Evolutionary conservation across 2,797 vertebrate genomes (phyloP).

Genomic region (Falco novaeseelandiae): DNA sequence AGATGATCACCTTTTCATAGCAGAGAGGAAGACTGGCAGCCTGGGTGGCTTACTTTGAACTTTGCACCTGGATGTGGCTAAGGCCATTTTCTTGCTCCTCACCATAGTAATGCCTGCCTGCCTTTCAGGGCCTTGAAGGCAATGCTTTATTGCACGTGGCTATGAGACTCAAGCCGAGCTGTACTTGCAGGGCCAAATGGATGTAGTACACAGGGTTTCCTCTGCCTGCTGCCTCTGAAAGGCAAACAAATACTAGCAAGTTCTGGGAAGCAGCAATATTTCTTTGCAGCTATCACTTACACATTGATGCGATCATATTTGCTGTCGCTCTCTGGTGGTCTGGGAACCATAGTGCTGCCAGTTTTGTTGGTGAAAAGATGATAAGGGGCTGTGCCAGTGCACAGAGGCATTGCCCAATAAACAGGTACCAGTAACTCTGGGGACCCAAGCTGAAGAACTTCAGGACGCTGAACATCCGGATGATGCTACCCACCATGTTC

Average conservation of each 20-base stretch:
- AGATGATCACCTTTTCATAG: neutral
- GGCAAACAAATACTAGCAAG: neutral
- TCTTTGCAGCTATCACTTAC: conserved; percentile 79
- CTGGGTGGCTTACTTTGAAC: neutral
- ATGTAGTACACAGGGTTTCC: neutral
- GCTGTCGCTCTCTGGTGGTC: conserved; percentile 91
- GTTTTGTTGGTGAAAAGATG: conserved; percentile 91
- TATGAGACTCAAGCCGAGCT: neutral
- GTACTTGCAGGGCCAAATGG: neutral
- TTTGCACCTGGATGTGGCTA: neutral
- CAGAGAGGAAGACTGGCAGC: neutral
- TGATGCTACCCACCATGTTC: conserved; percentile 84
- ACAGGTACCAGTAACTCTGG: conserved; percentile 73
- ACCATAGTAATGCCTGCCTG: neutral
- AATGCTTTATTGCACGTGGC: neutral
- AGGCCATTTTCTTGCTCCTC: neutral
- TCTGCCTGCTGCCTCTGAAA: neutral
- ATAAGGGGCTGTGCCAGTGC: conserved; percentile 91
- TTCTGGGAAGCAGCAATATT: neutral
- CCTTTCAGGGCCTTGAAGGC: neutral
- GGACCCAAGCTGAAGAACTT: neutral
- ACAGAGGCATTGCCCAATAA: conserved; percentile 87
- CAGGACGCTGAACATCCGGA: conserved; percentile 76
- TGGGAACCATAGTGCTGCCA: conserved; percentile 95
- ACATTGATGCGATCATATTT: conserved; percentile 94